Conservation (phyloP, 2,797 vertebrate species). For the Tenualosa thibaudeaui region DNA sequence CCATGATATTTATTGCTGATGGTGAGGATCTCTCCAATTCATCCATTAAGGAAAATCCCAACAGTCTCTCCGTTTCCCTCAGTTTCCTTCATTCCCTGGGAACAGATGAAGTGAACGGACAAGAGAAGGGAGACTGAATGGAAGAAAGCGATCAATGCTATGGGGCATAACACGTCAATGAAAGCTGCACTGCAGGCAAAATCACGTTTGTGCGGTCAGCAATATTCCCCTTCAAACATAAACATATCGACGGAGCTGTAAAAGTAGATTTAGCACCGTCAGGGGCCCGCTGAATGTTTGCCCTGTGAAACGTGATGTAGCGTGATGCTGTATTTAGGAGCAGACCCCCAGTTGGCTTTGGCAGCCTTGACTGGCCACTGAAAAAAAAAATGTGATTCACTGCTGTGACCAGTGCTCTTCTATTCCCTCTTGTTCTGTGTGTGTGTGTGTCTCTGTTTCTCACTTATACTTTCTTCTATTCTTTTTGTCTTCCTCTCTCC, state of each 20-base stretch:
- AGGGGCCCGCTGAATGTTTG: not conserved
- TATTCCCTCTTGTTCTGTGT: not conserved
- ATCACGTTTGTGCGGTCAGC: conserved; percentile 28
- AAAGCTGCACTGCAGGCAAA: conserved; percentile 24
- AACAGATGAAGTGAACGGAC: not conserved
- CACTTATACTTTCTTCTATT: not conserved
- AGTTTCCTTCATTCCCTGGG: not conserved
- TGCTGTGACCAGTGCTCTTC: not conserved
- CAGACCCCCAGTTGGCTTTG: not conserved
- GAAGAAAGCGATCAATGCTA: not conserved
- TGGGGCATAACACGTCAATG: not conserved
- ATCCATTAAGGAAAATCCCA: conserved; percentile 4
- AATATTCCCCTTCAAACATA: conserved; percentile 25
- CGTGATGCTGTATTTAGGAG: conserved; percentile 5
- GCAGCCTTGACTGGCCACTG: conserved; percentile 2
- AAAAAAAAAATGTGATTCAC: not conserved
- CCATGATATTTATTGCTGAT: not conserved
- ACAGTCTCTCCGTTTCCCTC: not conserved
- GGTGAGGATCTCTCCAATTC: not conserved
- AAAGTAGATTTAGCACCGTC: conserved; percentile 12
- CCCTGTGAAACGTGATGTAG: not conserved
- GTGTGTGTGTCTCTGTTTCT: not conserved
- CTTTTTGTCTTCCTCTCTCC: not conserved
- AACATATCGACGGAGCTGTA: conserved; percentile 29
- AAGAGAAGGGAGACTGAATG: not conserved